Base-by-base conservation (phyloP, 2,113 vertebrate species). In the Dipodomys spectabilis region DNA sequence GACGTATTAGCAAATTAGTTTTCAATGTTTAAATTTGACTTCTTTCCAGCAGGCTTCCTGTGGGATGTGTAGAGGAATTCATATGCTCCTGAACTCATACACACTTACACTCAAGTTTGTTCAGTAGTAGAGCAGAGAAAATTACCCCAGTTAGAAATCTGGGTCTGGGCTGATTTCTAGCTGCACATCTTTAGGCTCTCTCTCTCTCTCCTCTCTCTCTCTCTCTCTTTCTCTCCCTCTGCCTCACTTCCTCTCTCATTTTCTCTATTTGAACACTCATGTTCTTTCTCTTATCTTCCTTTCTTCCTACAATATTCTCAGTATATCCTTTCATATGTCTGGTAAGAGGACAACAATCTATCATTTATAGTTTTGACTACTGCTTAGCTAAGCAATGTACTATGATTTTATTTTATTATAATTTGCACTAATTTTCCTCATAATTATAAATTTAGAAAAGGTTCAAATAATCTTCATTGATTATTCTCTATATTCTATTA, bases 351-450 rank as follows among this genome's bases (percentile, higher is more conserved):
- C 30, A 88, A 49, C 45, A 62, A 11, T 11, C 69, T 22, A 2
- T 60, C 53, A 75, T 19, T 22, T 72, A 62, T 67, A 53, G 53
- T 84, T 53, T 64, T 72, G n/a, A 22, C 6, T 72, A 25, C 6
- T 62, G 20, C 12, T 83, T 82, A 69, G 6, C 49, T 80, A 45
- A 90, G 20, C 79, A 49, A 6, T 32, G 19, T 16, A 30, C 28
- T 71, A 7, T 68, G 22, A 39, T 35, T 92, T 78, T 27, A 74
- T 82, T 88, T 53, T 86, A 84, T 74, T 62, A 27, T 2, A 22
- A 53, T 87, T 73, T 88, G 80, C 4, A 28, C 72, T 82, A 44
- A 25, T 91, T 91, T 91, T 49, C 27, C 62, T 94, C 65, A 78
- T 2, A 78, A 81, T 73, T 80, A 45, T 20, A 92, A n/a, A 23